Conservation (phyloP, 1,140 invertebrate genomes). For the Orius insidiosus region DNA sequence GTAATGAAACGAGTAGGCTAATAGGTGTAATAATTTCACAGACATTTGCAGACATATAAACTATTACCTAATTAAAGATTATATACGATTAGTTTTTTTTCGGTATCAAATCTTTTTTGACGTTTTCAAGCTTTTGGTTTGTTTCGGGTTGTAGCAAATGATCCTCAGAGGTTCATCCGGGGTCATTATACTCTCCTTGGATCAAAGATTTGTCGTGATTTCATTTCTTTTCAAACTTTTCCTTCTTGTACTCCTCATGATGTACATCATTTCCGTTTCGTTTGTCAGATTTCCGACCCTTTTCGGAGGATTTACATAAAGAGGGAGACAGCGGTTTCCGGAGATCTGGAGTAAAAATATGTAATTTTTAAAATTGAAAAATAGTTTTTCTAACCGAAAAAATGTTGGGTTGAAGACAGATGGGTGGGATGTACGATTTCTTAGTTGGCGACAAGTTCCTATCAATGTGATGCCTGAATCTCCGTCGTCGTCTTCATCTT, state of each 20-base stretch:
- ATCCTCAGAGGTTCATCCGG: too few species aligned
- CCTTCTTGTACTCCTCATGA: constrained; percentile 8
- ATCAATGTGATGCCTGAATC: constrained; percentile 11
- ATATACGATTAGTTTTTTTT: too few species aligned
- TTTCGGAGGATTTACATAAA: constrained; percentile 4
- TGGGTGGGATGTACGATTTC: constrained; percentile 13
- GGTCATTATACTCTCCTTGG: too few species aligned
- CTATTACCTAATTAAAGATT: too few species aligned
- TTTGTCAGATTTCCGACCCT: neutral
- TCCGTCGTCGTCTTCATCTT: neutral
- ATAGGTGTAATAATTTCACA: too few species aligned
- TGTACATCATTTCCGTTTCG: constrained; percentile 8
- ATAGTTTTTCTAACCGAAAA: constrained; percentile 10
- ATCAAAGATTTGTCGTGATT: constrained; percentile 18
- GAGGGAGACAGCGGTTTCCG: constrained; percentile 5
- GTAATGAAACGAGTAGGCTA: too few species aligned
- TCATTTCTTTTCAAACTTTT: constrained; percentile 11
- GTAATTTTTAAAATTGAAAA: neutral
- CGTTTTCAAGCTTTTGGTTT: too few species aligned
- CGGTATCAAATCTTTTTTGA: too few species aligned
- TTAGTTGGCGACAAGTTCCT: constrained; percentile 18
- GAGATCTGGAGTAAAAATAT: constrained; percentile 1
- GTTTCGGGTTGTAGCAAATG: too few species aligned
- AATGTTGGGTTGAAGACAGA: constrained; percentile 19
- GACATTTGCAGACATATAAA: too few species aligned